Evolutionary conservation across 2,797 vertebrate species (phyloP).

Genomic region (Scarus forsteni): DNA sequence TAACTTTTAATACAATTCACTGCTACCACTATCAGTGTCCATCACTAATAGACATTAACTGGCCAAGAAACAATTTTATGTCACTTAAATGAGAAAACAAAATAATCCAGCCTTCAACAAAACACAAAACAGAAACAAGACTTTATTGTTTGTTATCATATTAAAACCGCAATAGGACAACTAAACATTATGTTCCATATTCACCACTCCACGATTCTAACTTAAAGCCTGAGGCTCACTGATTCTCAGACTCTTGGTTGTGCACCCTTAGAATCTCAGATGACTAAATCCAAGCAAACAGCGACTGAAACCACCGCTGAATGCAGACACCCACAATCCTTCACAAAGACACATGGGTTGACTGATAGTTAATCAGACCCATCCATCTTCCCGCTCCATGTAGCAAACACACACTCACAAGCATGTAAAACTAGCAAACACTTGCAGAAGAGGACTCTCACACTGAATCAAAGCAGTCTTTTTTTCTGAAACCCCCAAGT

Average conservation of each 20-base stretch:
- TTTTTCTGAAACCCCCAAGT: constrained; percentile 57
- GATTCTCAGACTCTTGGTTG: constrained; percentile 34
- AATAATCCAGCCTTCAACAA: too few species aligned
- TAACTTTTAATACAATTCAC: too few species aligned
- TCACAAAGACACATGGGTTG: constrained; percentile 52
- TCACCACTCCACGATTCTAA: constrained; percentile 7
- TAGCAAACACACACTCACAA: constrained; percentile 25
- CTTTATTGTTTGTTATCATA: too few species aligned
- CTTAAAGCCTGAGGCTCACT: constrained; percentile 30
- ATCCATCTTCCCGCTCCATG: constrained; percentile 30
- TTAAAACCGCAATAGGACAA: too few species aligned
- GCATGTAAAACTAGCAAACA: constrained; percentile 35
- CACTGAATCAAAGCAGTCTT: constrained; percentile 54
- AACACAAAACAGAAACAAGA: too few species aligned
- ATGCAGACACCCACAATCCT: constrained; percentile 51
- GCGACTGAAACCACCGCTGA: constrained; percentile 55
- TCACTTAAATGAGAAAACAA: too few species aligned
- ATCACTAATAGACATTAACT: too few species aligned
- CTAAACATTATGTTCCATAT: too few species aligned
- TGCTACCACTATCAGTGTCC: too few species aligned
- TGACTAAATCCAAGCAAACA: constrained; percentile 47
- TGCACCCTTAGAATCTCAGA: constrained; percentile 23
- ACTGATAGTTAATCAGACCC: constrained; percentile 68
- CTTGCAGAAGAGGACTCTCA: constrained; percentile 30
- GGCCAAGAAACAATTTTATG: too few species aligned